Percentiles rank a stretch among this genome's conserved stretches.
These are phyloP conservation scores for Phylloscopus collybita DNA, from an alignment of 2,797 vertebrate species.

Conservation along the genomic window DNA sequence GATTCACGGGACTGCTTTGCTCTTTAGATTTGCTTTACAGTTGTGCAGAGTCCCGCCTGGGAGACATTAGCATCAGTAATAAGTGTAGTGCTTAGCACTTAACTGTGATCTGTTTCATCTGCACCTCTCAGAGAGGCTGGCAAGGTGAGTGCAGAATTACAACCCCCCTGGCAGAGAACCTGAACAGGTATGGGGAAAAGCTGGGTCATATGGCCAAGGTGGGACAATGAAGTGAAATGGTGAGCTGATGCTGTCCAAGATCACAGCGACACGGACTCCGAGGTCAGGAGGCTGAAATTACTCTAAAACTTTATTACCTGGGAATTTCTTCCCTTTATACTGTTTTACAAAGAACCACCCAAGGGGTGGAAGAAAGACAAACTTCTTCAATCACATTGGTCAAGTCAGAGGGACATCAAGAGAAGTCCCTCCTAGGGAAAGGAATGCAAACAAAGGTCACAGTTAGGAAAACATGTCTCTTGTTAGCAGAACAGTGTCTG, in stretches of 20 bases:
- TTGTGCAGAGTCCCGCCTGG: background rate
- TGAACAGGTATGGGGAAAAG: background rate
- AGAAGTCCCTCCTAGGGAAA: too few species aligned
- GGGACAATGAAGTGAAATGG: background rate
- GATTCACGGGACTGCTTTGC: constrained; percentile 7
- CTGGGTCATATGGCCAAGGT: background rate
- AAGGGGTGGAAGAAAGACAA: too few species aligned
- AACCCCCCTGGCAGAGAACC: background rate
- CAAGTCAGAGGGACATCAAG: too few species aligned
- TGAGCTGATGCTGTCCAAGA: background rate
- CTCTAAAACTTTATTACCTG: too few species aligned
- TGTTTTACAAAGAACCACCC: too few species aligned
- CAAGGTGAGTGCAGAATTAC: constrained; percentile 1
- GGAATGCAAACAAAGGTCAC: too few species aligned
- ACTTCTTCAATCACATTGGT: too few species aligned
- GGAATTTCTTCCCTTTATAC: too few species aligned
- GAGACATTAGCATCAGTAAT: constrained; percentile 35
- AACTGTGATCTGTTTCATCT: background rate
- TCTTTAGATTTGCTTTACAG: constrained; percentile 31
- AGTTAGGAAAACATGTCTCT: too few species aligned
- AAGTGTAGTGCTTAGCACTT: background rate
- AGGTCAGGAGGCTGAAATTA: too few species aligned
- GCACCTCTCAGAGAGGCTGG: background rate
- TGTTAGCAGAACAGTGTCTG: too few species aligned
- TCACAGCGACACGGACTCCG: too few species aligned